phyloP scores from a whole-genome alignment of 2,888 invertebrate species.

The Theretra japonica region DNA sequence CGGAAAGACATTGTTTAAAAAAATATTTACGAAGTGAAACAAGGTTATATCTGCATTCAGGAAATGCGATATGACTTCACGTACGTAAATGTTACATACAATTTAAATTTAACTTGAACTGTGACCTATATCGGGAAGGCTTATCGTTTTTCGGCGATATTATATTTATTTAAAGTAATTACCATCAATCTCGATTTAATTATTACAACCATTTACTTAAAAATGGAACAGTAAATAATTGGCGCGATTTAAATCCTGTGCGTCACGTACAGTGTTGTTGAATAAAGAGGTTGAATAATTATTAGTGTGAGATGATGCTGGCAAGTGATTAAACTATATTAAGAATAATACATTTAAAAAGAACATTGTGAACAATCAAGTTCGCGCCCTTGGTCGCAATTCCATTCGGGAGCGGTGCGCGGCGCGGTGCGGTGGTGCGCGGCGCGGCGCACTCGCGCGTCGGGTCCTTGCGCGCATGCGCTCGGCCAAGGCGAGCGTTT shows the following conservation, averaged over 20 bases:
- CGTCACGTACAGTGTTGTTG: not conserved
- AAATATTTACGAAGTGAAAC: slow-evolving; percentile 48
- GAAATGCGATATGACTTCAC: slow-evolving; percentile 50
- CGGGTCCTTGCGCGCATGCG: slow-evolving; percentile 69
- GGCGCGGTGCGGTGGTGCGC: slow-evolving; percentile 29
- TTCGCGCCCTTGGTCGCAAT: slow-evolving; percentile 62
- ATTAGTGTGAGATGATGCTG: not conserved
- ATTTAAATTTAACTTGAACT: slow-evolving; percentile 30
- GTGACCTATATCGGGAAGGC: slow-evolving; percentile 28
- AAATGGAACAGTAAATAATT: slow-evolving; percentile 8
- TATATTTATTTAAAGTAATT: not conserved
- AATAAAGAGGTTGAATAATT: not conserved
- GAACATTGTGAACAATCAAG: slow-evolving; percentile 50
- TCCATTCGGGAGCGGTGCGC: slow-evolving; percentile 44
- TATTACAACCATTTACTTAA: not conserved
- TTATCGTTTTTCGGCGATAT: slow-evolving; percentile 4
- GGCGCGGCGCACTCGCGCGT: slow-evolving; percentile 44
- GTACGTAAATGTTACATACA: slow-evolving; percentile 36
- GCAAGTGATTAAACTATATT: slow-evolving; percentile 8
- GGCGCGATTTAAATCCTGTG: not conserved
- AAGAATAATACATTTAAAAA: slow-evolving; percentile 31
- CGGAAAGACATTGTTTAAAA: slow-evolving; percentile 37
- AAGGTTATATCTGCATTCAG: slow-evolving; percentile 56
- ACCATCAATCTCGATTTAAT: not conserved
- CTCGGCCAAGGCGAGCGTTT: slow-evolving; percentile 71